Conservation (phyloP, 2,113 vertebrate genomes). For the Nyctibius bracteatus region DNA sequence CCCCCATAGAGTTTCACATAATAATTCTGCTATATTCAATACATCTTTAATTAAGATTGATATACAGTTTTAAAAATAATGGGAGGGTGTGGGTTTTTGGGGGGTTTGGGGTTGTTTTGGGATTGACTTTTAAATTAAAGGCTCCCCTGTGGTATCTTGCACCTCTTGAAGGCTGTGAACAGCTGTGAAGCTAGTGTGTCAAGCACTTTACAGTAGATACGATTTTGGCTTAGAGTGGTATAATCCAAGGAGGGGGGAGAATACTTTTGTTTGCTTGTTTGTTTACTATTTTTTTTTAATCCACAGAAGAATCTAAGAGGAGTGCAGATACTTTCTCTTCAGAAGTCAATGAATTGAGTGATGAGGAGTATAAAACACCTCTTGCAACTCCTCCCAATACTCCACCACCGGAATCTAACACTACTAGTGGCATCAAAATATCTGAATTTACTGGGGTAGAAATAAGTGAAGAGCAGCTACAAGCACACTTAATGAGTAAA, state of each 20-base stretch:
- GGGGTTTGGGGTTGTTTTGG: neutral
- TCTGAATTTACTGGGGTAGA: conserved; percentile 62
- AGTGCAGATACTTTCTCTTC: conserved; percentile 62
- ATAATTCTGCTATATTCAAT: neutral
- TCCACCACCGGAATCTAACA: conserved; percentile 79
- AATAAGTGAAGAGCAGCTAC: conserved; percentile 76
- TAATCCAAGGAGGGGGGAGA: neutral
- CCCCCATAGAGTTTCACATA: neutral
- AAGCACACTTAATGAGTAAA: conserved; percentile 75
- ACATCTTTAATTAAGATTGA: neutral
- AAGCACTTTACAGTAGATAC: neutral
- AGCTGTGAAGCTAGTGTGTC: neutral
- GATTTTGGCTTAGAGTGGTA: neutral
- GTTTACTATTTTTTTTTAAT: neutral
- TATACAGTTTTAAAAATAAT: neutral
- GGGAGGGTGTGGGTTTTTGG: neutral
- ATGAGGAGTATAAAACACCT: conserved; percentile 95
- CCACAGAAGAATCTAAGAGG: conserved; percentile 74
- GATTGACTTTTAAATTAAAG: neutral
- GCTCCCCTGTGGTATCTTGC: neutral
- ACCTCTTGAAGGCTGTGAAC: neutral
- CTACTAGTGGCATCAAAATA: neutral
- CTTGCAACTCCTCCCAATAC: conserved; percentile 89
- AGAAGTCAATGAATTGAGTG: conserved; percentile 86
- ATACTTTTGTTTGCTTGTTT: neutral